Evolutionary conservation across 2,797 vertebrate species (phyloP).

Genomic region (Sebastes umbrosus): DNA sequence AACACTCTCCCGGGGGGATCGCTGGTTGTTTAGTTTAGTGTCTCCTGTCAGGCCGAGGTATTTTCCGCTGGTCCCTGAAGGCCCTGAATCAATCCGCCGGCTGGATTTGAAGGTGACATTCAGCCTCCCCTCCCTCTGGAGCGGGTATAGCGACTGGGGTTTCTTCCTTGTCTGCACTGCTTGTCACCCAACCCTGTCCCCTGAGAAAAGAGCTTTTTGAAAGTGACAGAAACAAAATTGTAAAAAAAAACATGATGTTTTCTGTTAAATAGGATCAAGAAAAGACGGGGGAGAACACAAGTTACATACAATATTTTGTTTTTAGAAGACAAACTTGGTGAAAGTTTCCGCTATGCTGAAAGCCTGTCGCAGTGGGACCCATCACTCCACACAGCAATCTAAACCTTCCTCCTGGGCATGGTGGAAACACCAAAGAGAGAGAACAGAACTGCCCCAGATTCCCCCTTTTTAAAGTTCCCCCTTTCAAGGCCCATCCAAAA

Average conservation of each 20-base stretch:
- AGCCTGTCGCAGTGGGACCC: constrained; percentile 41
- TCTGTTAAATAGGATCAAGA: neutral
- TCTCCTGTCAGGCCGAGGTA: constrained; percentile 74
- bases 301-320: neutral
- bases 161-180: constrained; percentile 44
- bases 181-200: constrained; percentile 44
- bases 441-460: constrained; percentile 47
- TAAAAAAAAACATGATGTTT: neutral
- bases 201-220: neutral
- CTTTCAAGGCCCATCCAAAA: constrained; percentile 28
- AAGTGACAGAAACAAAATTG: neutral
- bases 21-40: constrained; percentile 71
- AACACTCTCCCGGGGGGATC: constrained; percentile 24
- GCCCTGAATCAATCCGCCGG: constrained; percentile 68
- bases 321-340: neutral
- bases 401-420: constrained; percentile 53
- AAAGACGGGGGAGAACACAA: neutral
- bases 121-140: constrained; percentile 47
- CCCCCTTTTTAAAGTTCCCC: constrained; percentile 22
- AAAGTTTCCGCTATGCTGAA: neutral
- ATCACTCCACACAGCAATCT: constrained; percentile 64
- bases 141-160: constrained; percentile 32
- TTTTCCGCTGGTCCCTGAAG: constrained; percentile 67
- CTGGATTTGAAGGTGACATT: constrained; percentile 71
- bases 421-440: constrained; percentile 40